These are phyloP conservation scores for Periphyllus acericola DNA, from an alignment of 2,888 invertebrate species.

Conservation along the genomic window DNA sequence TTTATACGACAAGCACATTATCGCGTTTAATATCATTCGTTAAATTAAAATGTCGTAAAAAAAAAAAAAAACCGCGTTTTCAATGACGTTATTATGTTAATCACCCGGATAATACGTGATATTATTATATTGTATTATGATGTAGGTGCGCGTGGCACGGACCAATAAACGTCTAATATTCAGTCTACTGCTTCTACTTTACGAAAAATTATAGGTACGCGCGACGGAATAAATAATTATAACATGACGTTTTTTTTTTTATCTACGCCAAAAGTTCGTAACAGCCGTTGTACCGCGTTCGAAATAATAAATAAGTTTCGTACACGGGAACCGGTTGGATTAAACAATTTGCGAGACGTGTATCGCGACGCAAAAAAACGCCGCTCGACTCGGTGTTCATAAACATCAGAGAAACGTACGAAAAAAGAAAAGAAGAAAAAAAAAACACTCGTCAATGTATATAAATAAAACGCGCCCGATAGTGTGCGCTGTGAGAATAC, in stretches of 20 bases:
- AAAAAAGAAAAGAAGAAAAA: too few species aligned
- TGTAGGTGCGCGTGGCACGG: neutral
- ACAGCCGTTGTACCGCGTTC: neutral
- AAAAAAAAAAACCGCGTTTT: neutral
- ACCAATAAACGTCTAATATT: neutral
- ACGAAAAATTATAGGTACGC: neutral
- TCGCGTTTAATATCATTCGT: too few species aligned
- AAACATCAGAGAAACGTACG: too few species aligned
- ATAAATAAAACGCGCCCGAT: slow-evolving; percentile 2
- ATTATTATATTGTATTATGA: neutral
- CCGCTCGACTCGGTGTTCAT: neutral
- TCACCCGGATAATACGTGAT: neutral
- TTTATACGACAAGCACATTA: too few species aligned
- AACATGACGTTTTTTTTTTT: neutral
- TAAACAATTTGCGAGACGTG: neutral
- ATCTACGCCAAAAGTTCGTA: neutral
- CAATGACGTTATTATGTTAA: neutral
- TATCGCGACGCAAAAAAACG: neutral
- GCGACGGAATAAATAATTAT: neutral
- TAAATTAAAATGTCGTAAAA: too few species aligned
- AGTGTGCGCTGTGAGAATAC: neutral
- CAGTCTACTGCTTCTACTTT: neutral
- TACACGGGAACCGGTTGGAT: slow-evolving; percentile 13
- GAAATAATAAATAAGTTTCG: neutral
- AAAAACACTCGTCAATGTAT: too few species aligned